These are phyloP conservation scores for Heterodera carotae DNA, from an alignment of 1,140 invertebrate genomes.

Conservation along the genomic window DNA sequence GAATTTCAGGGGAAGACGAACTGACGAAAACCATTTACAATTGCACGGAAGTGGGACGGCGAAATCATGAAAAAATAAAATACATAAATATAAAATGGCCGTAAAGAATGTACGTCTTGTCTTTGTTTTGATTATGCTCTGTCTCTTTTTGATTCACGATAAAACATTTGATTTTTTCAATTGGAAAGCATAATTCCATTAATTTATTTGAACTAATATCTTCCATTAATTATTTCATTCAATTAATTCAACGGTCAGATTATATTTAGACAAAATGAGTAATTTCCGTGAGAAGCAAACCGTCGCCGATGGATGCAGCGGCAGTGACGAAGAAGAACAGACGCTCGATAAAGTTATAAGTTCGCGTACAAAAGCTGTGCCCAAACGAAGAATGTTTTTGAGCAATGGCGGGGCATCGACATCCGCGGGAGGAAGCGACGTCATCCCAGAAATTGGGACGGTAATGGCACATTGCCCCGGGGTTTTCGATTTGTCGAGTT, in stretches of 20 bases:
- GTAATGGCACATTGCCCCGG: too few species aligned
- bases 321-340: constrained; percentile 1
- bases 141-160: neutral
- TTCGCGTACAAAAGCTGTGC: neutral
- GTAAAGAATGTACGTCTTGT: too few species aligned
- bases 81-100: too few species aligned
- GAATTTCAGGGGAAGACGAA: too few species aligned
- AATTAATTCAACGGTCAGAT: neutral
- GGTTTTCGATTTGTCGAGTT: too few species aligned
- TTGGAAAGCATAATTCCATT: too few species aligned
- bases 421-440: neutral
- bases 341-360: neutral
- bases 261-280: neutral
- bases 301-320: constrained; percentile 20
- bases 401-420: neutral
- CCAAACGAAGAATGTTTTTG: neutral
- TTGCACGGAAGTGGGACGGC: too few species aligned
- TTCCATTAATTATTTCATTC: too few species aligned
- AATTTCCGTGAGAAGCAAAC: constrained; percentile 9
- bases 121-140: constrained; percentile 1
- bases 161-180: neutral
- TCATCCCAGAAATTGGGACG: too few species aligned
- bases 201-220: too few species aligned
- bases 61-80: too few species aligned
- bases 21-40: too few species aligned